Base-by-base conservation (phyloP, 2,113 vertebrate species). In the Capreolus pygargus region DNA sequence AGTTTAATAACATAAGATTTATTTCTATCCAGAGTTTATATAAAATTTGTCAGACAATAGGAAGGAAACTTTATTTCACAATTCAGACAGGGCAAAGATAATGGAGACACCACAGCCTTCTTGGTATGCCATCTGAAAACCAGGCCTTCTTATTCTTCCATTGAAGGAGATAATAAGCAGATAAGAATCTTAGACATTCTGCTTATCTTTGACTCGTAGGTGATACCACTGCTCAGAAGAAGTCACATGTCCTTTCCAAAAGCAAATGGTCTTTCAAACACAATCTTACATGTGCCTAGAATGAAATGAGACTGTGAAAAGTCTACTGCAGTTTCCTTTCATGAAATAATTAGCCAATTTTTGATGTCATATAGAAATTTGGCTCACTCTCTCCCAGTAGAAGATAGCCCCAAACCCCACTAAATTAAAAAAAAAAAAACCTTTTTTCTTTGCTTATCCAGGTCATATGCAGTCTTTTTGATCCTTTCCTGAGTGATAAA, bases 391-490 rank as follows among this genome's bases (percentile, higher is more conserved):
- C 13, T 47, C 19, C 0, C 50, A n/a, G 28, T 11, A 2, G 30
- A 36, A 16, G 15, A n/a, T 10, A 57, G 27, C 23, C 6, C 16
- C 4, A 58, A 23, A 39, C 58, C 2, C 10, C 60, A 50, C 10
- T 43, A 7, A 57, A 36, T 30, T 47, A 9, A 28, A 60, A 60
- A 14, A 28, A 23, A 9, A 39, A 39, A 39, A n/a, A n/a, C n/a
- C 39, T 39, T 25, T 54, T 87, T 70, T 45, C 4, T 83, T 33
- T 60, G 30, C 19, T 84, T 28, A 14, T 47, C 16, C 25, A 74
- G 86, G 28, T 76, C 30, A 60, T 52, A 36, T 97, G 85, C 50
- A 83, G 95, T 16, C 47, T 91, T 52, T 93, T 95, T 74, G 79
- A 91, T 27, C 19, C 81, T 25, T n/a, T 55, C 4, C 52, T 88